A percentile compares a stretch with the other conserved stretches of the same genome.
These are phyloP conservation scores for Steinernema scapterisci DNA, from an alignment of 2,888 invertebrate genomes.

Conservation along the genomic window DNA sequence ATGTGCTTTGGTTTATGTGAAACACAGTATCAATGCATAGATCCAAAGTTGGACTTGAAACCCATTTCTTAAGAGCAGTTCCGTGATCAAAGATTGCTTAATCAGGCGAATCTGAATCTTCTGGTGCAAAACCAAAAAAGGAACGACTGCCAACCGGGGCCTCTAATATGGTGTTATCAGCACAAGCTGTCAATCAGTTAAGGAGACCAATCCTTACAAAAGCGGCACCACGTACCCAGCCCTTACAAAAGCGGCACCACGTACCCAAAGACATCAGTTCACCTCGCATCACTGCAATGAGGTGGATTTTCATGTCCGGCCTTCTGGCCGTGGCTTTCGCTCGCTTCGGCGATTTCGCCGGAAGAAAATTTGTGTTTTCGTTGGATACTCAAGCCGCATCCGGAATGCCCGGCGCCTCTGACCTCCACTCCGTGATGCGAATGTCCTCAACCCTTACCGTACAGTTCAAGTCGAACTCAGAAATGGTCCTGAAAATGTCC, in stretches of 20 bases:
- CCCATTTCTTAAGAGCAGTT: too few species aligned
- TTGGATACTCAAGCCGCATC: not conserved
- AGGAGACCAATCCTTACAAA: not conserved
- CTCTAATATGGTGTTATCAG: too few species aligned
- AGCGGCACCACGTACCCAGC: not conserved
- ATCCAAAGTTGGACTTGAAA: too few species aligned
- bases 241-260: not conserved
- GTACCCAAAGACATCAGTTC: not conserved
- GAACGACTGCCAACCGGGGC: too few species aligned
- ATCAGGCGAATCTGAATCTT: too few species aligned
- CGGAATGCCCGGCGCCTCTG: not conserved
- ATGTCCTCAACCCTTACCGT: not conserved
- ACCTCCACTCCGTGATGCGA: not conserved
- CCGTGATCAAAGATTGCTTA: too few species aligned
- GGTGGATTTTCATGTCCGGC: not conserved
- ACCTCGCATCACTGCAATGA: not conserved
- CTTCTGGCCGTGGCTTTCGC: constrained; percentile 2
- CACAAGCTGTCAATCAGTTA: too few species aligned
- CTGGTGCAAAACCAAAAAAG: too few species aligned
- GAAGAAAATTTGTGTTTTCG: not conserved
- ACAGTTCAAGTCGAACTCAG: not conserved
- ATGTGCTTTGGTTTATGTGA: too few species aligned
- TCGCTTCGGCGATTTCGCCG: not conserved
- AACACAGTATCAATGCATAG: too few species aligned
- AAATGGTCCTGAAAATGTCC: not conserved